Conservation (phyloP, 23 tunicate species). For the Clavelina lepadiformis region DNA sequence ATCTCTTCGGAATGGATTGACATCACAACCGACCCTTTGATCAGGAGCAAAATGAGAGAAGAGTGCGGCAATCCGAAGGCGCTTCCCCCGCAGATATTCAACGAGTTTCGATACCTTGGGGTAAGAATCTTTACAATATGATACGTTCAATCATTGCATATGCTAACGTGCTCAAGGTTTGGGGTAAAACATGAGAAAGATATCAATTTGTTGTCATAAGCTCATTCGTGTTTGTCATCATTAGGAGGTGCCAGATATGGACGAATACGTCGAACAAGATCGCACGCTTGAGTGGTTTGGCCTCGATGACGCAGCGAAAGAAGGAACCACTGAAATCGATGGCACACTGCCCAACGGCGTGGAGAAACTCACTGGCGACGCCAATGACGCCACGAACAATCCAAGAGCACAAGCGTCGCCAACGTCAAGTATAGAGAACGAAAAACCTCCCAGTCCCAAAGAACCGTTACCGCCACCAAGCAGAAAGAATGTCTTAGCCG, state of each 20-base stretch:
- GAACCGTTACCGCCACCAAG: constrained; percentile 9
- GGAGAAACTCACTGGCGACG: background rate
- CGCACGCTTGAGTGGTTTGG: constrained; percentile 24
- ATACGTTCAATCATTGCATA: background rate
- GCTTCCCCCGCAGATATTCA: constrained; percentile 84
- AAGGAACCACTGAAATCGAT: background rate
- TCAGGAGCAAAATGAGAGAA: constrained; percentile 53
- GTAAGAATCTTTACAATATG: constrained; percentile 34
- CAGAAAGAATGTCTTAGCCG: constrained; percentile 36
- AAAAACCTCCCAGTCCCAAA: background rate
- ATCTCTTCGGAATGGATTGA: constrained; percentile 73
- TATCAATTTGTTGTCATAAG: background rate
- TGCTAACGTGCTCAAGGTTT: background rate
- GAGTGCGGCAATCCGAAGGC: constrained; percentile 71
- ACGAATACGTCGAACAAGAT: constrained; percentile 40
- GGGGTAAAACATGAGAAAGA: background rate
- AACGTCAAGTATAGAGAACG: constrained; percentile 22
- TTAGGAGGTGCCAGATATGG: constrained; percentile 40
- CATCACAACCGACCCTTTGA: constrained; percentile 42
- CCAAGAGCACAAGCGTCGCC: background rate
- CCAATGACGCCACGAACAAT: background rate
- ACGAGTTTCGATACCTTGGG: constrained; percentile 55
- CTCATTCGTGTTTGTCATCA: too few relatives aligned
- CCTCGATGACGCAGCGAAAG: background rate
- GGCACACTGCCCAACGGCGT: background rate